phyloP scores from a whole-genome alignment of 2,113 vertebrate species.

The Deroptyus accipitrinus region DNA sequence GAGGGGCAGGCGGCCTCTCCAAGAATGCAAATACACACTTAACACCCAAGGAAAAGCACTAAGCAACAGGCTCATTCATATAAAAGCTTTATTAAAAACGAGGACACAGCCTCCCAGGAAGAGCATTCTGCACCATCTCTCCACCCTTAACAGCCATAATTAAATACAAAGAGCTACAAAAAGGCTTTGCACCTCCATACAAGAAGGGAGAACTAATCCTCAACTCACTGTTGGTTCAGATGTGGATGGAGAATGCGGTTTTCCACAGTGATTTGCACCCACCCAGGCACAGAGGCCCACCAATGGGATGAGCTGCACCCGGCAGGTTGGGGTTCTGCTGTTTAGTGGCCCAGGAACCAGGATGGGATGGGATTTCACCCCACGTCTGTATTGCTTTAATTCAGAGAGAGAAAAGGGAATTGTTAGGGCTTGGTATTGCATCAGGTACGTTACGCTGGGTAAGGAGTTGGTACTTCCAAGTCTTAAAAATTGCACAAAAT shows the following conservation, averaged over 20 bases:
- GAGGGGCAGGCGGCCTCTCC: background rate
- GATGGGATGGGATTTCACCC: background rate
- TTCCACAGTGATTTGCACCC: background rate
- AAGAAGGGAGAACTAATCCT: background rate
- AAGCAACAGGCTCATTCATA: background rate
- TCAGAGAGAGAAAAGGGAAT: background rate
- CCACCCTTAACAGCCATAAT: background rate
- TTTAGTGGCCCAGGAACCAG: background rate
- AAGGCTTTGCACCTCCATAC: background rate
- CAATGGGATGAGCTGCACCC: accelerated
- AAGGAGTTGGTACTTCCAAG: background rate
- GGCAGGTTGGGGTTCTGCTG: too few relatives aligned
- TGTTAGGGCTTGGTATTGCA: background rate
- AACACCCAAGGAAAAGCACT: background rate
- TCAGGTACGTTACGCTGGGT: accelerated
- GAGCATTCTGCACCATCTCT: background rate
- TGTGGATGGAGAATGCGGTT: background rate
- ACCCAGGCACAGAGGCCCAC: accelerated
- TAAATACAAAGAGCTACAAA: background rate
- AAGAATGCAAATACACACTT: background rate
- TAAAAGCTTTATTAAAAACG: conserved; percentile 28
- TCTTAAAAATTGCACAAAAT: background rate
- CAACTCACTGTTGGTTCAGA: background rate
- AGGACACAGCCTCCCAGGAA: background rate
- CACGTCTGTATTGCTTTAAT: background rate